Percentiles rank a stretch among this genome's conserved stretches.
These are phyloP conservation scores for Punctoribates punctum DNA, from an alignment of 2,888 invertebrate genomes.

Conservation along the genomic window DNA sequence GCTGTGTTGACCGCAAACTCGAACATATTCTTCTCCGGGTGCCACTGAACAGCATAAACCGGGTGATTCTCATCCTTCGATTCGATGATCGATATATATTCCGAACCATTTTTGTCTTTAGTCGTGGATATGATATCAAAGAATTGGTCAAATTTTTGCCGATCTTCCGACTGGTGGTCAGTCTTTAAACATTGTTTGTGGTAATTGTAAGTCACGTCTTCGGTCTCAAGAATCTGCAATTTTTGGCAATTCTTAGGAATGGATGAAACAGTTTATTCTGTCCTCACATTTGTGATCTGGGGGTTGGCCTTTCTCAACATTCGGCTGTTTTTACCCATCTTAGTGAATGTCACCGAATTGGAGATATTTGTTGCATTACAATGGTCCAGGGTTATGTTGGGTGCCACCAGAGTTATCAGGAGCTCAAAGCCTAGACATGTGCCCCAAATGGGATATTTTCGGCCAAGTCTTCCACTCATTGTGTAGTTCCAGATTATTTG, in stretches of 20 bases:
- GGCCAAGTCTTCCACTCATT: slow-evolving; percentile 63
- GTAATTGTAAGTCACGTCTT: slow-evolving; percentile 65
- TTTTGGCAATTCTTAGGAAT: background rate
- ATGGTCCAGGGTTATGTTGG: background rate
- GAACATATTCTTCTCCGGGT: slow-evolving; percentile 81
- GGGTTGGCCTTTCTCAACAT: too few relatives aligned
- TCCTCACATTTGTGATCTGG: background rate
- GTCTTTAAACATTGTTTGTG: slow-evolving; percentile 66
- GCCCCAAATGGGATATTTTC: slow-evolving; percentile 80
- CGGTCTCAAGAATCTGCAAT: background rate
- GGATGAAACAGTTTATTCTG: background rate
- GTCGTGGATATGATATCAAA: slow-evolving; percentile 71
- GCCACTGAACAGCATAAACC: slow-evolving; percentile 82
- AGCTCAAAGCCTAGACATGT: slow-evolving; percentile 81
- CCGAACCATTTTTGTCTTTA: slow-evolving; percentile 61
- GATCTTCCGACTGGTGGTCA: too few relatives aligned
- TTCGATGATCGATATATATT: slow-evolving; percentile 75
- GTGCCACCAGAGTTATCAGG: background rate
- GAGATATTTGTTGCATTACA: background rate
- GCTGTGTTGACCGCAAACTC: slow-evolving; percentile 64
- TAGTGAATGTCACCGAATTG: background rate
- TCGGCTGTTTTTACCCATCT: background rate
- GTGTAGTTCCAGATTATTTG: slow-evolving; percentile 51
- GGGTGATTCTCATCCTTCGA: slow-evolving; percentile 60
- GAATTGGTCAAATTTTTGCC: slow-evolving; percentile 60